Conservation (phyloP, 2,113 vertebrate species). For the Albula glossodonta region DNA sequence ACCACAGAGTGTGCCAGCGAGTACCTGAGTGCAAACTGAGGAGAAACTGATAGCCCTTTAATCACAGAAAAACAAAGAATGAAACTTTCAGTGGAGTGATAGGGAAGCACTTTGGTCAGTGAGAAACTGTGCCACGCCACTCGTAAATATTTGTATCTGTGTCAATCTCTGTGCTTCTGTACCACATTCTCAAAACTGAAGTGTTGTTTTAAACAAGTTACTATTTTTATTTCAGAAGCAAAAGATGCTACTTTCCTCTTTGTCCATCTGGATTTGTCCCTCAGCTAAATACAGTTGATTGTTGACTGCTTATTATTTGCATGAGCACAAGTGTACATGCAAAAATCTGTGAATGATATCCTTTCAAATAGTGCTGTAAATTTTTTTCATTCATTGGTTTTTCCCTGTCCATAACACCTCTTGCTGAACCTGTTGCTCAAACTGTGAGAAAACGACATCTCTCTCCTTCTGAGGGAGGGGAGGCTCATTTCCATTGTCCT, state of each 20-base stretch:
- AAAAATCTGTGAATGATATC: not conserved
- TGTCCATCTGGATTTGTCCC: not conserved
- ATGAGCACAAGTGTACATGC: not conserved
- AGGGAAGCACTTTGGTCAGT: too few relatives aligned
- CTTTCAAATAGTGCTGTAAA: too few relatives aligned
- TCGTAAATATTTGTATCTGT: too few relatives aligned
- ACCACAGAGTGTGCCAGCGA: slow-evolving; percentile 27
- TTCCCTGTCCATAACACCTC: not conserved
- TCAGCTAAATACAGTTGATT: too few relatives aligned
- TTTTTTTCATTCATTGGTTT: not conserved
- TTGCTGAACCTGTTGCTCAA: not conserved
- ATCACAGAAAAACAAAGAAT: not conserved
- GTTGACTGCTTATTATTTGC: too few relatives aligned
- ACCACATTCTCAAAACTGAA: not conserved
- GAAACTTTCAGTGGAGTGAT: not conserved
- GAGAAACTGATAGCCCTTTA: too few relatives aligned
- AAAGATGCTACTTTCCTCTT: not conserved
- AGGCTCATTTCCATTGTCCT: not conserved
- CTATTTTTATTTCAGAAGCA: not conserved
- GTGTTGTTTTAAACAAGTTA: not conserved
- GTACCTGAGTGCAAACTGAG: slow-evolving; percentile 49
- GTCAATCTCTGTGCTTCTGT: not conserved
- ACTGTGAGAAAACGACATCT: not conserved
- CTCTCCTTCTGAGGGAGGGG: not conserved
- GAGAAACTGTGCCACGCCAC: too few relatives aligned